These are phyloP conservation scores for Perizoma affinitatum DNA, from an alignment of 2,888 invertebrate genomes.

Conservation along the genomic window DNA sequence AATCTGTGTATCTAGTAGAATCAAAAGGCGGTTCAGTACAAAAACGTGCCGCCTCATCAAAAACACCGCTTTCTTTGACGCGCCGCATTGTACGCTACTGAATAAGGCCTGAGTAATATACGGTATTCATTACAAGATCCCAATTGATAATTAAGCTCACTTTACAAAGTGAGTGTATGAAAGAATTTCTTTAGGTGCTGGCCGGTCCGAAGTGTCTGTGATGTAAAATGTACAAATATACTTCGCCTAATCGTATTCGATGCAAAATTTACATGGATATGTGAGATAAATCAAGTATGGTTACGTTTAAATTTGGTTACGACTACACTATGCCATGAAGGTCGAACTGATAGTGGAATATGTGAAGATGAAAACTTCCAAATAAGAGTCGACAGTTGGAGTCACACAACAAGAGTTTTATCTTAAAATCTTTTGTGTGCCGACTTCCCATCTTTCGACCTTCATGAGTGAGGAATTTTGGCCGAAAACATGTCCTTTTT, in stretches of 20 bases:
- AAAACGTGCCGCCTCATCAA: conserved; percentile 42
- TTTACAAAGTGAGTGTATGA: conserved; percentile 53
- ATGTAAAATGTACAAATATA: conserved; percentile 1
- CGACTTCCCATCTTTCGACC: too few relatives aligned
- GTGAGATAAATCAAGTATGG: too few relatives aligned
- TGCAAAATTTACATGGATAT: not conserved
- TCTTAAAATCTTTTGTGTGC: too few relatives aligned
- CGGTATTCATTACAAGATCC: conserved; percentile 72
- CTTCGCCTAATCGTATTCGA: conserved; percentile 4
- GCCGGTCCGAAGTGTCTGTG: conserved; percentile 11
- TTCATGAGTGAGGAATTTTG: too few relatives aligned
- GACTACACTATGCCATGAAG: too few relatives aligned
- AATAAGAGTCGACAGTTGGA: too few relatives aligned
- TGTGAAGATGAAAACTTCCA: too few relatives aligned
- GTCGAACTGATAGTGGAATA: too few relatives aligned
- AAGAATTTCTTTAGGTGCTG: conserved; percentile 33
- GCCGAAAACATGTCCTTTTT: too few relatives aligned
- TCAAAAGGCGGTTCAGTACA: conserved; percentile 22
- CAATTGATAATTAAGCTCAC: conserved; percentile 81
- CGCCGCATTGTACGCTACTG: conserved; percentile 68
- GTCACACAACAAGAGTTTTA: too few relatives aligned
- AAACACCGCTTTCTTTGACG: conserved; percentile 59
- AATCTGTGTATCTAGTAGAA: conserved; percentile 11
- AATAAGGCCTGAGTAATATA: conserved; percentile 40
- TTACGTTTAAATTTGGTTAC: too few relatives aligned